Conservation (phyloP, 2,113 vertebrate genomes). For the Laticauda colubrina region DNA sequence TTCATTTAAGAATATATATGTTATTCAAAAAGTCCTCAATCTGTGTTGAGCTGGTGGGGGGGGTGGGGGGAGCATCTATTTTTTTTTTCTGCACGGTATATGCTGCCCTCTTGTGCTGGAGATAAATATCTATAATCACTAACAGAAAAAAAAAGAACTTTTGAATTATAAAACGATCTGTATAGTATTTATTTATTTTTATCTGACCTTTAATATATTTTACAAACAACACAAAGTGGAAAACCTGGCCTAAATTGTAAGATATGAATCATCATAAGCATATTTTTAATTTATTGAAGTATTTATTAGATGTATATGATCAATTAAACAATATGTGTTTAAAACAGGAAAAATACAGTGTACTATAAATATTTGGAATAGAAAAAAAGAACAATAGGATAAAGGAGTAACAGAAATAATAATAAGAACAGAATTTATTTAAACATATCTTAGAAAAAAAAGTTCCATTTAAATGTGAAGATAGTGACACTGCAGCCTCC, state of each 20-base stretch:
- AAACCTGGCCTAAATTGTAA: neutral
- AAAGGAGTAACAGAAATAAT: neutral
- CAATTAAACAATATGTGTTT: neutral
- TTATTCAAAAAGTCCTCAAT: neutral
- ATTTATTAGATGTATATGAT: neutral
- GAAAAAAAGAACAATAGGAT: neutral
- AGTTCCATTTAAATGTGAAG: neutral
- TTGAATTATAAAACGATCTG: neutral
- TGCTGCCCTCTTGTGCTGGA: conserved; percentile 19
- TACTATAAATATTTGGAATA: neutral
- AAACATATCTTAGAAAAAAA: neutral
- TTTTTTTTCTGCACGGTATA: neutral
- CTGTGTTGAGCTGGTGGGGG: neutral
- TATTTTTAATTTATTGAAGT: neutral
- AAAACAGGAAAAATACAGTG: neutral
- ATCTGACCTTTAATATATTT: neutral
- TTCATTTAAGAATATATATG: neutral
- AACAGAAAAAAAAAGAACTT: neutral
- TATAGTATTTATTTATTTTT: neutral
- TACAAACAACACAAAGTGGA: neutral
- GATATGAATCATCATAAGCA: neutral
- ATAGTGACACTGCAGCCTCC: neutral
- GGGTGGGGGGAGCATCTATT: too few relatives aligned
- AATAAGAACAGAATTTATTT: neutral
- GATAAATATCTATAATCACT: neutral